A percentile compares a stretch with the other conserved stretches of the same genome.
phyloP scores from a whole-genome alignment of 2,888 invertebrate genomes.

The Cephus pygmeus region DNA sequence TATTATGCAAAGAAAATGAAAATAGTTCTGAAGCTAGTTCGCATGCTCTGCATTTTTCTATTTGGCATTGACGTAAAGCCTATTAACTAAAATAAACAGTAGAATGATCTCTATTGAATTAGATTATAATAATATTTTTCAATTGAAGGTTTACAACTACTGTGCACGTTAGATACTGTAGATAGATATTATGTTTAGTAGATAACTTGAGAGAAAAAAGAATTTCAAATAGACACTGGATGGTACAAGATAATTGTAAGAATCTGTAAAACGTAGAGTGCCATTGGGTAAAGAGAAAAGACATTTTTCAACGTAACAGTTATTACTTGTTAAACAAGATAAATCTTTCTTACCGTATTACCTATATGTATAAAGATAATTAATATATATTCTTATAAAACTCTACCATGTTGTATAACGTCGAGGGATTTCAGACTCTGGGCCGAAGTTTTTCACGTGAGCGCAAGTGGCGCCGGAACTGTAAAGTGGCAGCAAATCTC shows the following conservation, averaged over 20 bases:
- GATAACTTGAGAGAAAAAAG: too few species aligned
- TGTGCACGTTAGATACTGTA: too few species aligned
- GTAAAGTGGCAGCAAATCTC: constrained; percentile 98
- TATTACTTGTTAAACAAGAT: not conserved
- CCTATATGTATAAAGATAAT: not conserved
- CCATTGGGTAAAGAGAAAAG: not conserved
- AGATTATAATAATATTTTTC: too few species aligned
- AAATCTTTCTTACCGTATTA: not conserved
- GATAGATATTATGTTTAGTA: too few species aligned
- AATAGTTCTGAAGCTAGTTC: not conserved
- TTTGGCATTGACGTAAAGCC: too few species aligned
- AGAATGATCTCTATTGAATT: too few species aligned
- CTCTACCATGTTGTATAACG: constrained; percentile 4
- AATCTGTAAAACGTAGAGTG: not conserved
- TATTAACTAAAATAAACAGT: too few species aligned
- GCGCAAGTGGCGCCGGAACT: constrained; percentile 90
- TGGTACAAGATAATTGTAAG: not conserved
- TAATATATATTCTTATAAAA: not conserved
- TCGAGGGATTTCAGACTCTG: constrained; percentile 80
- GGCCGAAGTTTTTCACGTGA: constrained; percentile 99
- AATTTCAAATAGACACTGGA: not conserved
- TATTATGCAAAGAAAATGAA: not conserved
- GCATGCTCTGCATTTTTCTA: not conserved
- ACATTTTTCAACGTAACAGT: not conserved
- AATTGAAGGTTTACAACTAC: too few species aligned